Evolutionary conservation across 1,140 invertebrate species (phyloP).

Genomic region (Micrasema longulum): DNA sequence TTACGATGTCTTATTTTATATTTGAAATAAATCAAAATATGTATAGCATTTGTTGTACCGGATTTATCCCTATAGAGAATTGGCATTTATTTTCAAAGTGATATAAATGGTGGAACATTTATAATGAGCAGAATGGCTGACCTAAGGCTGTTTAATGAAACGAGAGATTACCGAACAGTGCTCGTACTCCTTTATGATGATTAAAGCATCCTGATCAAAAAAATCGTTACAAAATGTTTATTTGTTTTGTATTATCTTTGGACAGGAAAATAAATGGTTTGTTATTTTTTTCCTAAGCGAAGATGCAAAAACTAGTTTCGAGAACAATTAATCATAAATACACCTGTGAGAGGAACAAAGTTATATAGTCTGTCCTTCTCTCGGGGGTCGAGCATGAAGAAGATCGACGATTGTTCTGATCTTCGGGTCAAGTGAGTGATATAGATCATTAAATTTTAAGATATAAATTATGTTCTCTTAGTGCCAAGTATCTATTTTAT

Average conservation of each 20-base stretch:
- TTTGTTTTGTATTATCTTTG: conserved; percentile 34
- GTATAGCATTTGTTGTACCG: too few relatives aligned
- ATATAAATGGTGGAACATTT: too few relatives aligned
- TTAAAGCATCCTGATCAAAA: too few relatives aligned
- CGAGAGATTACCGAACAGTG: too few relatives aligned
- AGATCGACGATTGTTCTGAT: conserved; percentile 51
- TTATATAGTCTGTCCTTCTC: conserved; percentile 44
- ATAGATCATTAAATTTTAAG: conserved; percentile 47
- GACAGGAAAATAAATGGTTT: conserved; percentile 35
- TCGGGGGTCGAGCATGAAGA: conserved; percentile 27
- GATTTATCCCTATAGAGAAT: too few relatives aligned
- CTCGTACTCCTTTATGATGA: too few relatives aligned
- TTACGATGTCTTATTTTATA: too few relatives aligned
- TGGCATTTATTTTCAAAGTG: too few relatives aligned
- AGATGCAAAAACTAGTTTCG: conserved; percentile 39
- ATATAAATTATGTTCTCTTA: background rate
- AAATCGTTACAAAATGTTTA: too few relatives aligned
- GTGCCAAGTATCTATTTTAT: conserved; percentile 14
- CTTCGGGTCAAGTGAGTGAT: conserved; percentile 47
- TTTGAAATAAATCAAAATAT: too few relatives aligned
- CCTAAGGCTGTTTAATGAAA: too few relatives aligned
- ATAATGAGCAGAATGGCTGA: too few relatives aligned
- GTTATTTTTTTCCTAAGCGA: conserved; percentile 21
- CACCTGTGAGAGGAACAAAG: conserved; percentile 37
- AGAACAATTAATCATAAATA: conserved; percentile 50